Percentiles rank a stretch among this genome's conserved stretches.
phyloP scores from a whole-genome alignment of 2,888 invertebrate species.

The Eupithecia subfuscata region DNA sequence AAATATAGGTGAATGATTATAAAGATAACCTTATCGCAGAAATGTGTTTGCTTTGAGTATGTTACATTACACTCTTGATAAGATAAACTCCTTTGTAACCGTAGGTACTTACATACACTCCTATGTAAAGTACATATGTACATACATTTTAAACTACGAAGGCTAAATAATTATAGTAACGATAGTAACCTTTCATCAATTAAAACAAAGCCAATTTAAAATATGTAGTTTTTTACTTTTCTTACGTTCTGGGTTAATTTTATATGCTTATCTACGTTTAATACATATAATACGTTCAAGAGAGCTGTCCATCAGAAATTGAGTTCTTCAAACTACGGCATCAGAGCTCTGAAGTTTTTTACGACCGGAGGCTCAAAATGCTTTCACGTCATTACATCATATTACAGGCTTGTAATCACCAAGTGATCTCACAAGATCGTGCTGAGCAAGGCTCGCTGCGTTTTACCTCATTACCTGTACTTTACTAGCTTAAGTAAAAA shows the following conservation, averaged over 20 bases:
- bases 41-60: constrained; percentile 53
- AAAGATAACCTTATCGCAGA: constrained; percentile 60
- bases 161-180: neutral
- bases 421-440: constrained; percentile 52
- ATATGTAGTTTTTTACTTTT: neutral
- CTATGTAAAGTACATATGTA: neutral
- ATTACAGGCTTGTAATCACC: constrained; percentile 57
- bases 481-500: constrained; percentile 25
- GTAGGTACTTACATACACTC: constrained; percentile 10
- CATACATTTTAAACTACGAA: neutral
- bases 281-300: constrained; percentile 33
- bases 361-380: constrained; percentile 55
- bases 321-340: constrained; percentile 47
- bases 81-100: constrained; percentile 57
- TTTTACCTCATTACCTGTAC: constrained; percentile 49
- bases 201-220: neutral
- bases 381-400: constrained; percentile 62
- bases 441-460: constrained; percentile 53
- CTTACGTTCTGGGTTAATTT: neutral
- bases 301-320: constrained; percentile 30
- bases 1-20: constrained; percentile 59
- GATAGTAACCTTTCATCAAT: neutral
- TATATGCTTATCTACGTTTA: neutral
- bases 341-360: constrained; percentile 43
- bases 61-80: constrained; percentile 53